phyloP scores from a whole-genome alignment of 2,797 vertebrate species.

The Urocyon cinereoargenteus region DNA sequence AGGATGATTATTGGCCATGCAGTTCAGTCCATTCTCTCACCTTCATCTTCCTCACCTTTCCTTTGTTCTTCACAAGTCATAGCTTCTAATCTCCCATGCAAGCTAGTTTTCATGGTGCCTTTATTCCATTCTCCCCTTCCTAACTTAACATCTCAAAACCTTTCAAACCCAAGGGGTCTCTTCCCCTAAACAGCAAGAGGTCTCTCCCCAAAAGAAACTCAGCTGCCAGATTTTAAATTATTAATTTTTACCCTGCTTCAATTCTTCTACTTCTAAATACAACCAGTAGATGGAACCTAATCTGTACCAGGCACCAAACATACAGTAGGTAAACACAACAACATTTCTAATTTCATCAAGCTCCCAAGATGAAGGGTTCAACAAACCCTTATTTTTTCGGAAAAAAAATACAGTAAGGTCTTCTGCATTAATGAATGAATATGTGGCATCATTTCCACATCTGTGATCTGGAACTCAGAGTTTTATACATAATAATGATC shows the following conservation, averaged over 20 bases:
- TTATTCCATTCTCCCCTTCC: not conserved
- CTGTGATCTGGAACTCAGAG: not conserved
- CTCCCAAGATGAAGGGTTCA: not conserved
- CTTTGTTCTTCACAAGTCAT: not conserved
- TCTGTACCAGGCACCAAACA: not conserved
- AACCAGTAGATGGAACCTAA: not conserved
- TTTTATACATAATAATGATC: not conserved
- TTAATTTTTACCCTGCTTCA: constrained; percentile 2
- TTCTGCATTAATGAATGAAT: not conserved
- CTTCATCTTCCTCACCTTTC: not conserved
- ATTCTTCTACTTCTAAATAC: constrained; percentile 19
- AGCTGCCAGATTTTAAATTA: not conserved
- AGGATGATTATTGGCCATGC: not conserved
- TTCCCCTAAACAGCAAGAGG: not conserved
- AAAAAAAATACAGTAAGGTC: not conserved
- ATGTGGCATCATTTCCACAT: not conserved
- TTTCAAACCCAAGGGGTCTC: not conserved
- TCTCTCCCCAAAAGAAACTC: not conserved
- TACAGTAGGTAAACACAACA: not conserved
- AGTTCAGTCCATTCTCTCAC: not conserved
- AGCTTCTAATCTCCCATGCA: not conserved
- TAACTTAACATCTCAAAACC: not conserved
- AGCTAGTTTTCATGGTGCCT: not conserved
- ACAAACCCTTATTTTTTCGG: not conserved
- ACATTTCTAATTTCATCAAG: not conserved